A percentile compares a stretch with the other conserved stretches of the same genome.
phyloP scores from a whole-genome alignment of 53 echinoderm and acorn worm genomes.

The Arbacia lixula region DNA sequence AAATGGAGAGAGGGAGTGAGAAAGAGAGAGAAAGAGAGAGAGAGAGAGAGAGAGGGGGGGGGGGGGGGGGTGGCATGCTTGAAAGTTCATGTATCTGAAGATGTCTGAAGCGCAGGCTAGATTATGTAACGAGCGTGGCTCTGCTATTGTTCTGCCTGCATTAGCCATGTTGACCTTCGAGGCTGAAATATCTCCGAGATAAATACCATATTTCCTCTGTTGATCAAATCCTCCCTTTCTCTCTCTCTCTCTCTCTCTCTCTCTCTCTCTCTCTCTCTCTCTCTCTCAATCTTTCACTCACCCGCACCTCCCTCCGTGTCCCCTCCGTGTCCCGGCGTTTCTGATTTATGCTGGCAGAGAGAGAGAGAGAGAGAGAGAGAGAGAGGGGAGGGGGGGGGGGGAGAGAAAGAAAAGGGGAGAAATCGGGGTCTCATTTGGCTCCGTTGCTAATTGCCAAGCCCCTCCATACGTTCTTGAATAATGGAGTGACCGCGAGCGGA shows the following conservation, averaged over 20 bases:
- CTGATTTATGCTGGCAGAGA: background rate
- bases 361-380: conserved; percentile 27
- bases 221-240: background rate
- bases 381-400: background rate
- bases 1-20: no score
- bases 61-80: background rate
- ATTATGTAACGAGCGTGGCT: conserved; percentile 3
- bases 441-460: no score
- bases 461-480: no score
- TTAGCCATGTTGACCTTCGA: conserved; percentile 24
- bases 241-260: background rate
- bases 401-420: background rate
- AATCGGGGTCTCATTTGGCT: background rate
- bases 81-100: no score
- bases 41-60: background rate
- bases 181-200: conserved; percentile 34
- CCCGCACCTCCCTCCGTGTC: no score
- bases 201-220: conserved; percentile 17
- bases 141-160: conserved; percentile 17
- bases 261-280: background rate
- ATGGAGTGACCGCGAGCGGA: no score
- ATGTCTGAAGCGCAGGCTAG: no score
- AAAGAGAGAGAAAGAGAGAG: background rate
- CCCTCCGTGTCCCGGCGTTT: conserved; percentile 11
- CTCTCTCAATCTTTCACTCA: background rate